Conservation (phyloP, 2,797 vertebrate species). For the Sarcophilus harrisii region DNA sequence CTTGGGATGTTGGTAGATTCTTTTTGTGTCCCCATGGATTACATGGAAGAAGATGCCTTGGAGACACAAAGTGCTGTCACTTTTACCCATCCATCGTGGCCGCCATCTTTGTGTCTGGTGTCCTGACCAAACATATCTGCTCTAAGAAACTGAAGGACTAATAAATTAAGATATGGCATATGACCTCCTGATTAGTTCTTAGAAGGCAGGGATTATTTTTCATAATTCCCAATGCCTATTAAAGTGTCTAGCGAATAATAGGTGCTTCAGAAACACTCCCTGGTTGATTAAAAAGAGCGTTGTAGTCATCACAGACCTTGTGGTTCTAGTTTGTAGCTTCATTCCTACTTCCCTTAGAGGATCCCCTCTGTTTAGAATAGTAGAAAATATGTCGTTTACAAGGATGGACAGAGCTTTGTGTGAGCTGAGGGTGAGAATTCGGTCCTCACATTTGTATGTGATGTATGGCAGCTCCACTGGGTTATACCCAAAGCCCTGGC, state of each 20-base stretch:
- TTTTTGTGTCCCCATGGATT: not conserved
- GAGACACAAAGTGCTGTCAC: not conserved
- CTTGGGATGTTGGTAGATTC: not conserved
- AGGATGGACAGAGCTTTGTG: not conserved
- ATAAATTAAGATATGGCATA: too few relatives aligned
- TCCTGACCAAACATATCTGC: not conserved
- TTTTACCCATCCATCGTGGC: not conserved
- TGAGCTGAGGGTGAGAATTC: not conserved
- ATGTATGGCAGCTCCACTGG: not conserved
- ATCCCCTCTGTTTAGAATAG: not conserved
- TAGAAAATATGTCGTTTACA: not conserved
- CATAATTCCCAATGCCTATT: not conserved
- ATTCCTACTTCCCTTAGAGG: not conserved
- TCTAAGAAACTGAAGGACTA: not conserved
- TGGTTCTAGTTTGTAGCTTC: not conserved
- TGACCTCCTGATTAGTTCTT: not conserved
- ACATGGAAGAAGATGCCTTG: not conserved
- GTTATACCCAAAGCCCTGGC: not conserved
- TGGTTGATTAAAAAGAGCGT: not conserved
- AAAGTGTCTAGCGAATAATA: not conserved
- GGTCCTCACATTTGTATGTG: not conserved
- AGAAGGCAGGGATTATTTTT: not conserved
- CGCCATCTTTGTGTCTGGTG: not conserved
- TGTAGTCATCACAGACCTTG: not conserved
- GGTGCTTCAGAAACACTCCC: not conserved